A percentile compares a stretch with the other conserved stretches of the same genome.
Evolutionary conservation across 2,888 invertebrate genomes (phyloP).

Genomic region (Hypomecis atomaria): DNA sequence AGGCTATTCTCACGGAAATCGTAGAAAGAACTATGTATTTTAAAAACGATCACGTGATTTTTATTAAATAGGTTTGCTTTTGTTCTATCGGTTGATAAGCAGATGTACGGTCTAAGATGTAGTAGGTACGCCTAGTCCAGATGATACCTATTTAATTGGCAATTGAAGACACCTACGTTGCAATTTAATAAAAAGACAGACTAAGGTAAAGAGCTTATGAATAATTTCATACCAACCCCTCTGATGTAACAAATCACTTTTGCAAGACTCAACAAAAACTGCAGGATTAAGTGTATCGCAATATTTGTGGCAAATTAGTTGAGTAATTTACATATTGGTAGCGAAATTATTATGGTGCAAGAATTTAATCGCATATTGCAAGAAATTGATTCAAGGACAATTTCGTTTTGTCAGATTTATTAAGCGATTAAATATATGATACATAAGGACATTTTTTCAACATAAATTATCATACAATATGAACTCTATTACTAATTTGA

Average conservation of each 20-base stretch:
- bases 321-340: conserved; percentile 16
- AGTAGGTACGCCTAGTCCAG: too few species aligned
- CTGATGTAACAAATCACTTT: conserved; percentile 4
- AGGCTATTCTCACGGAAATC: conserved; percentile 44
- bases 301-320: conserved; percentile 25
- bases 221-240: neutral
- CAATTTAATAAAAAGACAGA: neutral
- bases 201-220: neutral
- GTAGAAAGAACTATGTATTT: conserved; percentile 9
- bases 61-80: neutral
- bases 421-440: too few species aligned
- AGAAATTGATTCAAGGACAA: conserved; percentile 2
- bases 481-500: neutral
- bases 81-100: neutral
- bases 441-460: too few species aligned
- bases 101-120: too few species aligned
- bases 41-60: conserved; percentile 2
- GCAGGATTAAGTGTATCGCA: conserved; percentile 17
- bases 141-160: too few species aligned
- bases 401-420: neutral
- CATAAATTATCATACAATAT: too few species aligned
- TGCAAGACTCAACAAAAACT: conserved; percentile 5
- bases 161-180: too few species aligned
- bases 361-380: neutral
- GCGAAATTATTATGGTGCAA: conserved; percentile 18